Evolutionary conservation across 2,797 vertebrate genomes (phyloP), one percentile per base, ranked within the genome.

Genomic region (Characodon lateralis): DNA sequence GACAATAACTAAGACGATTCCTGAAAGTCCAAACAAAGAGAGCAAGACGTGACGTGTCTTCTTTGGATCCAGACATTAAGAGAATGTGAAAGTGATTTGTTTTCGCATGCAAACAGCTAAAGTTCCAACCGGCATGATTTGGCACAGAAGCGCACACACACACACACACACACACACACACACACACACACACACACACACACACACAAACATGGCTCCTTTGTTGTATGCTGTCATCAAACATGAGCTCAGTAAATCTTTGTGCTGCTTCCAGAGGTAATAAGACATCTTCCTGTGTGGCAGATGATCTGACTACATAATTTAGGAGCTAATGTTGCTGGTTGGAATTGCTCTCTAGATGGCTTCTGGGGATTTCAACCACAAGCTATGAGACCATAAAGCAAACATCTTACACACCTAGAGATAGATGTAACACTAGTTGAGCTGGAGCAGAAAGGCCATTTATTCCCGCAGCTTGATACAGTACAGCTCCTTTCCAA

Each of bases 261-360:
- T 50, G 78, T n/a, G 73, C 59, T 59, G 79, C 84, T 88, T 89
- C 78, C 87, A 87, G 80, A 74, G 73, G 74, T 89, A 91, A 91
- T 90, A 83, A 86, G 76, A 70, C 12, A 0, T 78, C 85, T 92
- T 90, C 86, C 87, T 85, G 84, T 91, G 92, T 87, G 85, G 83
- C 81, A 83, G 77, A 76, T 86, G 80, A 85, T 63, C 76, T 90
- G 88, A 86, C 86, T 77, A 83, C 72, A 91, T 92, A 89, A 93
- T 94, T 93, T 91, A 93, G 79, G 78, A 85, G 78, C 48, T 80
- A 84, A 88, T 89, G 86, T 79, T 80, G 58, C 53, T 73, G 82
- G 85, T 87, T 43, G 41, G 88, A 88, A 92, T 89, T 73, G 72
- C 82, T 84, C 76, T 82, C 75, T 90, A 84, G 78, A 83, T 84